Evolutionary conservation across 1,140 invertebrate genomes (phyloP).

Genomic region (Heliothis virescens): DNA sequence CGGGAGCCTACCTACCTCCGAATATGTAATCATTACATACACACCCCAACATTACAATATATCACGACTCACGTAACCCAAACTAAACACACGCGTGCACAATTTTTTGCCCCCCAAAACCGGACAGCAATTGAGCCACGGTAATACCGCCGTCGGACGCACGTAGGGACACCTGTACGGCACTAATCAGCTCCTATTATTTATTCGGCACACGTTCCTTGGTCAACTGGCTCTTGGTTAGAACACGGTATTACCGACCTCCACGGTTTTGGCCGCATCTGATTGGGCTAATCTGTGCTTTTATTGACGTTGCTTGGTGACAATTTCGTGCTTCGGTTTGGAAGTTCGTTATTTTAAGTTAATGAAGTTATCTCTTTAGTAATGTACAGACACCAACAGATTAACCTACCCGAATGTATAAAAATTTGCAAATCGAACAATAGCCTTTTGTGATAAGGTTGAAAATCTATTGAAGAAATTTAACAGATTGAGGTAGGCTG

Average conservation of each 20-base stretch:
- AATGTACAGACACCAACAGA: too few relatives aligned
- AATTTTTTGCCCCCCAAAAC: constrained; percentile 26
- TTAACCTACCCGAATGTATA: too few relatives aligned
- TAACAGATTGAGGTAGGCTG: too few relatives aligned
- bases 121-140: constrained; percentile 1
- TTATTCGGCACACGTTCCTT: constrained; percentile 51
- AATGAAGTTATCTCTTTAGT: neutral
- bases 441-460: too few relatives aligned
- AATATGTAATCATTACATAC: too few relatives aligned
- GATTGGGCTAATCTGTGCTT: constrained; percentile 47
- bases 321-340: neutral
- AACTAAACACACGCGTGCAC: neutral
- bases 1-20: too few relatives aligned
- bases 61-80: constrained; percentile 7
- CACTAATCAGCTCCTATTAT: constrained; percentile 55
- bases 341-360: neutral
- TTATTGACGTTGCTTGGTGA: constrained; percentile 27
- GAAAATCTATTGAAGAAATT: too few relatives aligned
- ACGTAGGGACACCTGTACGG: constrained; percentile 52
- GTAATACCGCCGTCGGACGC: constrained; percentile 15
- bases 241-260: constrained; percentile 44
- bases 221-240: constrained; percentile 40
- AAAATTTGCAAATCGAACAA: too few relatives aligned
- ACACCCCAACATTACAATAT: neutral
- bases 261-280: constrained; percentile 17